Percentiles rank a stretch among this genome's conserved stretches.
Conservation (phyloP, 1,140 invertebrate genomes). For the Heliconius congener region DNA sequence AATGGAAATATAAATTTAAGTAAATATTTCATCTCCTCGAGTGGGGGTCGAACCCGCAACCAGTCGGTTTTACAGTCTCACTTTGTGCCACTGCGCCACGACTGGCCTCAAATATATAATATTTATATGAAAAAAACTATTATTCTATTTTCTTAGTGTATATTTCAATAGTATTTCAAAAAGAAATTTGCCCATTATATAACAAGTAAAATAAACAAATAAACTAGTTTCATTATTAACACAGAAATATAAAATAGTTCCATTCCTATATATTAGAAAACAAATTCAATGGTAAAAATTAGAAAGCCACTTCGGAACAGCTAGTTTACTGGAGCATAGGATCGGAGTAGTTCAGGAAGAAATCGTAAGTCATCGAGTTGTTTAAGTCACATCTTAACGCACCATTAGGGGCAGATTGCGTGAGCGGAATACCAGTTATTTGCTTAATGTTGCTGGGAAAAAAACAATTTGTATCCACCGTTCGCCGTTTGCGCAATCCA, state of each 20-base stretch:
- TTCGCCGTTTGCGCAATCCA: slow-evolving; percentile 37
- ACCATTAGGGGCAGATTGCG: slow-evolving; percentile 70
- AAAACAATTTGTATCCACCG: slow-evolving; percentile 62
- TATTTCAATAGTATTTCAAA: no score
- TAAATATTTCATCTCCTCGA: no score
- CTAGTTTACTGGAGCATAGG: slow-evolving; percentile 14
- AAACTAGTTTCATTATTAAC: no score
- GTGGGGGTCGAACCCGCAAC: no score
- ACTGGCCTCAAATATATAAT: no score
- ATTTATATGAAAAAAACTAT: no score
- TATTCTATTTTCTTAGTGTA: no score
- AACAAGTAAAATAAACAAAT: no score
- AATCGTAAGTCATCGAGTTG: slow-evolving; percentile 68
- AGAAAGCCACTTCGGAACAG: slow-evolving; percentile 9
- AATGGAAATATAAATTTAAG: no score
- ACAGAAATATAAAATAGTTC: not conserved
- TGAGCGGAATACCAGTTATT: slow-evolving; percentile 68
- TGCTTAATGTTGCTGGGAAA: slow-evolving; percentile 72
- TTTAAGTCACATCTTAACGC: slow-evolving; percentile 74
- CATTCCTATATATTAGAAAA: not conserved
- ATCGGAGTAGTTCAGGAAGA: slow-evolving; percentile 44
- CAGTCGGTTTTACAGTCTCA: no score
- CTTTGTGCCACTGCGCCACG: no score
- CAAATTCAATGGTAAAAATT: not conserved
- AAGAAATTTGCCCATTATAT: rapidly evolving